Evolutionary conservation across 2,113 vertebrate species (phyloP), one percentile per base, ranked within the genome.

Genomic region (Salvator merianae): DNA sequence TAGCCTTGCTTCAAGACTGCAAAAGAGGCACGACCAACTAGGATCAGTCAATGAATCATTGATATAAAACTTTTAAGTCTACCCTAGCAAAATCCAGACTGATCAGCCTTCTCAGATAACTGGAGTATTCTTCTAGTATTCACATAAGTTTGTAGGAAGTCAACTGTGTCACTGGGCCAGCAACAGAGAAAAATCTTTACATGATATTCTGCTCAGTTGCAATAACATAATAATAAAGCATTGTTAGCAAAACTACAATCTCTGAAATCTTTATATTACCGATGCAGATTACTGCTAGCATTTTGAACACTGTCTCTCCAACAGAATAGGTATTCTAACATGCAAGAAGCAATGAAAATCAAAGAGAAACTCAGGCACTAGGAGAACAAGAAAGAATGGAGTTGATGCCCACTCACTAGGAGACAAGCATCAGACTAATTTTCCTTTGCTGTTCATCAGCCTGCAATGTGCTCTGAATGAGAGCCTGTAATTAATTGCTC

Each of bases 401-500:
- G 86, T 32, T 84, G 14, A 32, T 2, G 47, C 84, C 86, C 70
- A 50, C 84, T 84, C 7, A 30, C 80, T 2, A 28, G 83, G 47
- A 87, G 88, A 88, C 16, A 63, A 65, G 91, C 88, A 76, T 88
- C 87, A 83, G 14, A 66, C 89, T 92, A 79, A 83, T 91, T 90
- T 90, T 89, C 87, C 90, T 91, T 77, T 55, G 87, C 92, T 90
- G 88, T 89, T 93, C 93, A 92, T 93, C 90, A 92, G 92, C 88
- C 26, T 65, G 92, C 91, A 81, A 89, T 90, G 91, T 91, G 94
- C 91, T 92, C 26, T 55, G 94, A 94, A 94, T 92, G 91, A 93
- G 94, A 93, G 89, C 87, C 94, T 88, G 83, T 93, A 92, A 93
- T 93, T 94, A 94, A 94, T 90, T 91, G 93, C 90, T 93, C 79